Percentiles rank a stretch among this genome's conserved stretches.
Evolutionary conservation across 2,113 vertebrate genomes (phyloP).

Genomic region (Oreochromis tanganicae): DNA sequence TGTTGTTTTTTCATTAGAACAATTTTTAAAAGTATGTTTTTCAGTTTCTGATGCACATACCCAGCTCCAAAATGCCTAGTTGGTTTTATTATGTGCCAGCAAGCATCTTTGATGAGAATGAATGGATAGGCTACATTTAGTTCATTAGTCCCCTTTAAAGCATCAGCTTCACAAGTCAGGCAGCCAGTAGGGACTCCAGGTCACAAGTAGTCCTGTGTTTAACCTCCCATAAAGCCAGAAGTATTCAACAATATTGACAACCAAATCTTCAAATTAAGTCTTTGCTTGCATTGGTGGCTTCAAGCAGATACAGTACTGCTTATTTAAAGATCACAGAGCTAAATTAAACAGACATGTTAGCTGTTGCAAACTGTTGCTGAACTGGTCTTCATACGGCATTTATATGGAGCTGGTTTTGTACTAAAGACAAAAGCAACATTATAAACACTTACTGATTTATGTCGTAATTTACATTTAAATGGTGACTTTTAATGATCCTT

Average conservation of each 20-base stretch:
- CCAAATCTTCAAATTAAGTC: not conserved
- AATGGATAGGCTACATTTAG: not conserved
- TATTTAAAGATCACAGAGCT: not conserved
- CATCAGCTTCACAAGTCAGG: not conserved
- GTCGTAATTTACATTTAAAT: not conserved
- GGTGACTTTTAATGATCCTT: not conserved
- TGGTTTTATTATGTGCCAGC: not conserved
- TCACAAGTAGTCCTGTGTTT: not conserved
- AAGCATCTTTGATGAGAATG: not conserved
- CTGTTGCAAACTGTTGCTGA: not conserved
- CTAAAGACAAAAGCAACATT: not conserved
- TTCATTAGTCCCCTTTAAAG: not conserved
- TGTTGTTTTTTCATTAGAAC: not conserved
- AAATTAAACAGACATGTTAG: not conserved
- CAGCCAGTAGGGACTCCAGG: not conserved
- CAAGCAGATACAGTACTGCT: not conserved
- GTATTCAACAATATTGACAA: not conserved
- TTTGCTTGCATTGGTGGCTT: not conserved
- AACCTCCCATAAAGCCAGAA: not conserved
- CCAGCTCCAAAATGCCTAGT: not conserved
- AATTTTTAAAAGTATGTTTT: not conserved
- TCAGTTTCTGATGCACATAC: not conserved
- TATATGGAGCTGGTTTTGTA: not conserved
- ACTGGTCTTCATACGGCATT: not conserved
- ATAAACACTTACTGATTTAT: not conserved